Evolutionary conservation across 2,888 invertebrate genomes (phyloP).

Genomic region (Dendrolimus pini): DNA sequence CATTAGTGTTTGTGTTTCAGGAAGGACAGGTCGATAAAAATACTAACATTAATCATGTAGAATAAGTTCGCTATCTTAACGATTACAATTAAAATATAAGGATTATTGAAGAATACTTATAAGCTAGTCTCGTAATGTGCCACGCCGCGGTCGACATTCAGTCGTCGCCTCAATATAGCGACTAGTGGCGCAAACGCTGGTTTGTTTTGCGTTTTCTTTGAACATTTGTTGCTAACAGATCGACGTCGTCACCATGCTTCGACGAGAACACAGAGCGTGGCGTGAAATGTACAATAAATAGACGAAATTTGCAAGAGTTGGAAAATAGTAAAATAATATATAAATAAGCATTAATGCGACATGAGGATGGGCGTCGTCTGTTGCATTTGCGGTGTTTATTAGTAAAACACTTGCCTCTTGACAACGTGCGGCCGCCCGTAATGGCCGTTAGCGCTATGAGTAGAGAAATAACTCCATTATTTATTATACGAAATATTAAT

Average conservation of each 20-base stretch:
- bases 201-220: conserved; percentile 24
- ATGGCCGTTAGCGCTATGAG: conserved; percentile 73
- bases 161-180: conserved; percentile 28
- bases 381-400: conserved; percentile 58
- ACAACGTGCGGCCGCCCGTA: conserved; percentile 74
- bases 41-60: conserved; percentile 80
- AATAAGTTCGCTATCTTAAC: conserved; percentile 56
- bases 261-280: conserved; percentile 34
- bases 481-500: conserved; percentile 13
- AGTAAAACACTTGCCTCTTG: conserved; percentile 78
- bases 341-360: conserved; percentile 76
- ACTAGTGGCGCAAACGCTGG: conserved; percentile 29
- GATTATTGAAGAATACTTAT: conserved; percentile 17
- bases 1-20: conserved; percentile 79
- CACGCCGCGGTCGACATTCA: neutral
- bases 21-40: conserved; percentile 90
- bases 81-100: conserved; percentile 25
- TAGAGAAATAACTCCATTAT: conserved; percentile 60
- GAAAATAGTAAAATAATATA: conserved; percentile 60
- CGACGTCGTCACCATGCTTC: conserved; percentile 46
- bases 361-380: conserved; percentile 70
- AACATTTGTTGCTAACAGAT: conserved; percentile 31
- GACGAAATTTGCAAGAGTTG: conserved; percentile 50
- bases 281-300: conserved; percentile 42
- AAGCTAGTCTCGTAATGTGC: neutral